Conservation (phyloP, 1,140 invertebrate species). For the Drosophila obscura region DNA sequence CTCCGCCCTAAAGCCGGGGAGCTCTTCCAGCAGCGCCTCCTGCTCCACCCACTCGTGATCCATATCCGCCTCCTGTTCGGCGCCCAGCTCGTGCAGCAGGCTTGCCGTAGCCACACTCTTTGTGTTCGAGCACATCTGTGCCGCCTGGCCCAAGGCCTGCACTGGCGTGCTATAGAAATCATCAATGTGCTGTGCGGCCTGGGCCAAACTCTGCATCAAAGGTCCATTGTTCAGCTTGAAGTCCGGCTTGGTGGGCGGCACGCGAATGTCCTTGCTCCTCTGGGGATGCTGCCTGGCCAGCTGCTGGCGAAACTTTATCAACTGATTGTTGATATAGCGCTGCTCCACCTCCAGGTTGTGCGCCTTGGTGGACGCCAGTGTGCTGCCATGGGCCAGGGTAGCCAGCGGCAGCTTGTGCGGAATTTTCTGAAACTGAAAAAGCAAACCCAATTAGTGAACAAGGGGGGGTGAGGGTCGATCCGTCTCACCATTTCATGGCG, state of each 20-base stretch:
- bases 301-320: conserved; percentile 79
- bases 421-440: conserved; percentile 64
- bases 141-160: conserved; percentile 52
- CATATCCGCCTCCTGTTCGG: conserved; percentile 51
- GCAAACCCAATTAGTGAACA: not conserved
- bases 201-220: conserved; percentile 65
- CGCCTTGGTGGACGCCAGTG: conserved; percentile 51
- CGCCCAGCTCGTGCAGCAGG: conserved; percentile 47
- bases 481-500: conserved; percentile 75
- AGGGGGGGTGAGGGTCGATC: not conserved
- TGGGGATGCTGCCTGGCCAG: conserved; percentile 64
- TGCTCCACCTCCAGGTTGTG: conserved; percentile 79
- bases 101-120: conserved; percentile 45
- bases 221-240: conserved; percentile 63
- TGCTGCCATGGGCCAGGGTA: conserved; percentile 60
- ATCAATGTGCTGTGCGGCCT: conserved; percentile 66
- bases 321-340: conserved; percentile 70
- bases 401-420: conserved; percentile 65
- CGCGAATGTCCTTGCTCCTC: conserved; percentile 15
- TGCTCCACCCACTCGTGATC: conserved; percentile 49
- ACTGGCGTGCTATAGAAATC: conserved; percentile 73
- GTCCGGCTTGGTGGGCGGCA: conserved; percentile 64
- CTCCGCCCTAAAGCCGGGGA: not conserved
- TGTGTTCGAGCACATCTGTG: conserved; percentile 35
- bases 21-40: conserved; percentile 2